Conservation (phyloP, 2,113 vertebrate genomes). For the Hyperoodon ampullatus region DNA sequence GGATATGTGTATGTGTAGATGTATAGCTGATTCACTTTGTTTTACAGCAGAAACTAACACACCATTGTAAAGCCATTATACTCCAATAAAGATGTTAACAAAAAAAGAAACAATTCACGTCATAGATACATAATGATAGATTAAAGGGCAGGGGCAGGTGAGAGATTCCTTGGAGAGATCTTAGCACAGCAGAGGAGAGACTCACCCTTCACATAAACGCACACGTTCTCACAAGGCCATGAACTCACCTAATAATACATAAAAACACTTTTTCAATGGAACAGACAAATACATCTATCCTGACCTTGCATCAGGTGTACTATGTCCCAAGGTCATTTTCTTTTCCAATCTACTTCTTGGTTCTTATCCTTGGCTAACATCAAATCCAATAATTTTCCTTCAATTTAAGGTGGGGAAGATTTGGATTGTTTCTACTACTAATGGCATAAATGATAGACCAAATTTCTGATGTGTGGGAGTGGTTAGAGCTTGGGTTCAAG, state of each 20-base stretch:
- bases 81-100: too few species aligned
- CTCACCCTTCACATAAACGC: background rate
- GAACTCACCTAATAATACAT: background rate
- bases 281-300: background rate
- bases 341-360: background rate
- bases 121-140: background rate
- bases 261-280: background rate
- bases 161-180: background rate
- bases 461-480: background rate
- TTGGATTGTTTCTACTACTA: background rate
- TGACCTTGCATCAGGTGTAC: background rate
- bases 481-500: rapidly evolving
- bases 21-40: too few species aligned
- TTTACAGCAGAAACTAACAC: too few species aligned
- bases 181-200: background rate
- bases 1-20: too few species aligned
- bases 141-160: background rate
- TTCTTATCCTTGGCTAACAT: background rate
- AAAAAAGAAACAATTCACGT: background rate
- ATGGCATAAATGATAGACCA: background rate
- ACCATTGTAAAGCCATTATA: too few species aligned
- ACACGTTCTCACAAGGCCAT: background rate
- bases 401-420: background rate
- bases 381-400: background rate
- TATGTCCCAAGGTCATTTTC: background rate